Evolutionary conservation across 2,113 vertebrate genomes (phyloP).

Genomic region (Pseudorectes ferrugineus): DNA sequence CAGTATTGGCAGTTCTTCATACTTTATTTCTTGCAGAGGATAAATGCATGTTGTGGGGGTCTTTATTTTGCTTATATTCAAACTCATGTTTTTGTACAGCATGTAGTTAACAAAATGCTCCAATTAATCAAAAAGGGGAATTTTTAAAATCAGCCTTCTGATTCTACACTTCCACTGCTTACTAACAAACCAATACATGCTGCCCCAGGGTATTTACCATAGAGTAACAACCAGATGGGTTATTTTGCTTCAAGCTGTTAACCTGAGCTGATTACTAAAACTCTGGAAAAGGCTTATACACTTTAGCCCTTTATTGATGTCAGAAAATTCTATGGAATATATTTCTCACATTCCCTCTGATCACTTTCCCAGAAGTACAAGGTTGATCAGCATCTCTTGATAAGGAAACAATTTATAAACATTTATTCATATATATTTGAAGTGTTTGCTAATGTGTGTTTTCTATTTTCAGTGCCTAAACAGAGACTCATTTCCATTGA

Average conservation of each 20-base stretch:
- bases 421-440: neutral
- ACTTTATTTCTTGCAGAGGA: neutral
- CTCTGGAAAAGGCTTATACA: neutral
- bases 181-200: neutral
- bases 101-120: neutral
- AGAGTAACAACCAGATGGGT: neutral
- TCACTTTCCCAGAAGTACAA: neutral
- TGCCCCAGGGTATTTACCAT: neutral
- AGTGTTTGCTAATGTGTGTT: neutral
- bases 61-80: neutral
- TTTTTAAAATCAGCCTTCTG: neutral
- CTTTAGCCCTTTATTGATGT: neutral
- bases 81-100: neutral
- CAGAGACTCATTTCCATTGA: neutral
- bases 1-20: neutral
- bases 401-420: neutral
- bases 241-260: slow-evolving; percentile 29
- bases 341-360: neutral
- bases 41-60: neutral
- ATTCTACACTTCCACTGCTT: neutral
- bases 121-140: neutral
- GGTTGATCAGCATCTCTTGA: neutral
- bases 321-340: neutral
- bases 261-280: neutral
- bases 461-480: neutral